Evolutionary conservation across 2,797 vertebrate species (phyloP), one percentile per base, ranked within the genome.

Genomic region (Taeniopygia guttata): DNA sequence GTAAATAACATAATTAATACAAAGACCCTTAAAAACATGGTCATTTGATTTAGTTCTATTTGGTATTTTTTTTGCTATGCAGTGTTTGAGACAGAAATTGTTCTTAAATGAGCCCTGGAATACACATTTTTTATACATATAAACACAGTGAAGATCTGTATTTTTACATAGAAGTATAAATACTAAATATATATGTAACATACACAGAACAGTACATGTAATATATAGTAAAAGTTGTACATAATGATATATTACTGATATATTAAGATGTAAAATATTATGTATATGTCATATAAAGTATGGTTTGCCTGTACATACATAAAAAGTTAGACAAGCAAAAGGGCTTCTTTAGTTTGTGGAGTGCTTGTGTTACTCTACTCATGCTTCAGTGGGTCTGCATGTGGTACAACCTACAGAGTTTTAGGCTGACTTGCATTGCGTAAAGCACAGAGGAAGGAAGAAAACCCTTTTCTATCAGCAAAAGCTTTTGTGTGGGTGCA

Each of bases 61-160:
- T 64, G 16, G 2, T 12, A 6, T 1, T 20, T 58, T 18, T 52
- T 34, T 19, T 10, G 1, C 16, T 51, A 4, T 54, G 56, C 76
- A 27, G 4, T 67, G 1, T 48, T 56, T 84, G 58, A 62, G 48
- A 49, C 2, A 23, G 23, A 8, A 52, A 29, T 18, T 66, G 21
- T 54, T 83, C 32, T 52, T 74, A 87, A 78, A 32, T 3, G 9
- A 84, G 14, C 2, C 23, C 16, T 34, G 5, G 20, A 72, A 51
- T 45, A 43, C 3, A 1, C 9, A 9, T 43, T 69, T 86, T 64
- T 40, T 18, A 1, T 46, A 11, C 45, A 13, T 52, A 12, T 8
- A 26, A 63, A 29, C 11, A 32, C 2, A 23, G 2, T 0, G 0
- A 75, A n/a, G 7, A 81, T 36, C 7, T 19, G 1, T 38, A 21